Percentiles rank a stretch among this genome's conserved stretches.
These are phyloP conservation scores for Strix uralensis DNA, from an alignment of 2,113 vertebrate genomes.

Conservation along the genomic window DNA sequence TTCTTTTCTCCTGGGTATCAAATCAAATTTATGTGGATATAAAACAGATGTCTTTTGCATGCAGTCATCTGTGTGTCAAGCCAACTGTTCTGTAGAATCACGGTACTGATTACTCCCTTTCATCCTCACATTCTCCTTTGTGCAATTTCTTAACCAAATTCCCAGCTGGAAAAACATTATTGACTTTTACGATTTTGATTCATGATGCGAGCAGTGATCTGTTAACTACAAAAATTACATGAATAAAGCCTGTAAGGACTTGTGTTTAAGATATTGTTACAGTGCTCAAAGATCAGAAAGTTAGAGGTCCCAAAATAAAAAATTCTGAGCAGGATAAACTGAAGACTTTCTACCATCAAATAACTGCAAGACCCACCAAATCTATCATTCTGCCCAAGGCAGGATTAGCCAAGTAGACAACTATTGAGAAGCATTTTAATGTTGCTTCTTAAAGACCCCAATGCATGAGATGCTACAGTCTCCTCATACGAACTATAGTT, in stretches of 20 bases:
- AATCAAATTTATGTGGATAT: constrained; percentile 10
- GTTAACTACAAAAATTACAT: not conserved
- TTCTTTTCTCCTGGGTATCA: not conserved
- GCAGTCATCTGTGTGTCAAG: not conserved
- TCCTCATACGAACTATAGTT: not conserved
- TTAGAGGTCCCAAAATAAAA: not conserved
- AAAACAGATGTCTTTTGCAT: constrained; percentile 7
- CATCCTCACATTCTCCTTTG: not conserved
- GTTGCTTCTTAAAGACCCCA: not conserved
- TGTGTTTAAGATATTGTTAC: not conserved
- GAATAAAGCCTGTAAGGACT: not conserved
- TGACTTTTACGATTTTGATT: not conserved
- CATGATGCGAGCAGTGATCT: not conserved
- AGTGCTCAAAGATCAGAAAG: not conserved
- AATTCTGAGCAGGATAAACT: not conserved
- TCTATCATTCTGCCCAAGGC: not conserved
- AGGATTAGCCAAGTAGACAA: not conserved
- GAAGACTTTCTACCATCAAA: not conserved
- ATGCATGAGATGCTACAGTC: rapidly evolving
- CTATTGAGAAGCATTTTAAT: not conserved
- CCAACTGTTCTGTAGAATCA: not conserved
- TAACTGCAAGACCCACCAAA: not conserved
- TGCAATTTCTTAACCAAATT: not conserved
- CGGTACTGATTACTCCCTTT: not conserved
- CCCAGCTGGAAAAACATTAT: not conserved